Evolutionary conservation across 23 tunicate species (phyloP).

Genomic region (Clavelina lepadiformis): DNA sequence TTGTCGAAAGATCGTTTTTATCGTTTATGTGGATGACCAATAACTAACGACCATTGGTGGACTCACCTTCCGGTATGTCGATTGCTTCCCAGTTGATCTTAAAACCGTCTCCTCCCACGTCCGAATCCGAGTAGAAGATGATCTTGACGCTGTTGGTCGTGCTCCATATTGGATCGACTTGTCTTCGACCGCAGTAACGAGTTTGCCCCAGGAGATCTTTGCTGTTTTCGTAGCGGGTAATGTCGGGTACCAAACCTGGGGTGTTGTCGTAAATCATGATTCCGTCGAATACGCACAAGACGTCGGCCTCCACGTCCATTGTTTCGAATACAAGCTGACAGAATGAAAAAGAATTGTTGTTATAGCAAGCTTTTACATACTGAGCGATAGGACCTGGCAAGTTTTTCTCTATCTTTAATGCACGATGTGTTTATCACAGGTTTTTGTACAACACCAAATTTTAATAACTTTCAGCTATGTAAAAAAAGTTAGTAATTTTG

Average conservation of each 20-base stretch:
- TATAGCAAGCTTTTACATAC: background rate
- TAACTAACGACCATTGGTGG: slow-evolving; percentile 1
- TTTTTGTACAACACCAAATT: too few relatives aligned
- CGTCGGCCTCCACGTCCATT: slow-evolving; percentile 54
- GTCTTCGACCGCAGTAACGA: slow-evolving; percentile 34
- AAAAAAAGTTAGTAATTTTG: too few relatives aligned
- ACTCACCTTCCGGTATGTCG: slow-evolving; percentile 7
- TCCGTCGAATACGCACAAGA: slow-evolving; percentile 60
- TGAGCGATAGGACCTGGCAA: too few relatives aligned
- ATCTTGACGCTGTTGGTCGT: slow-evolving; percentile 24
- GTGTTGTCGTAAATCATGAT: slow-evolving; percentile 29
- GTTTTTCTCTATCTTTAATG: too few relatives aligned
- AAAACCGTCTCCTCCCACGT: slow-evolving; percentile 35
- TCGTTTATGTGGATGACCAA: background rate
- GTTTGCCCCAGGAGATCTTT: slow-evolving; percentile 28
- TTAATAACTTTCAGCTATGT: too few relatives aligned
- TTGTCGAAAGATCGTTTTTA: too few relatives aligned
- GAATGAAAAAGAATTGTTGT: background rate
- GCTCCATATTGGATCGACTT: slow-evolving; percentile 16
- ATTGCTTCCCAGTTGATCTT: slow-evolving; percentile 27
- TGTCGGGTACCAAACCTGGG: background rate
- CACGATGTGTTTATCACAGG: too few relatives aligned
- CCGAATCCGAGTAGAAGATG: slow-evolving; percentile 37
- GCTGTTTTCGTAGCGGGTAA: background rate
- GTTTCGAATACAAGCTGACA: slow-evolving; percentile 25